A percentile compares a stretch with the other conserved stretches of the same genome.
These are phyloP conservation scores for Cygnus atratus DNA, from an alignment of 2,113 vertebrate genomes.

Conservation along the genomic window DNA sequence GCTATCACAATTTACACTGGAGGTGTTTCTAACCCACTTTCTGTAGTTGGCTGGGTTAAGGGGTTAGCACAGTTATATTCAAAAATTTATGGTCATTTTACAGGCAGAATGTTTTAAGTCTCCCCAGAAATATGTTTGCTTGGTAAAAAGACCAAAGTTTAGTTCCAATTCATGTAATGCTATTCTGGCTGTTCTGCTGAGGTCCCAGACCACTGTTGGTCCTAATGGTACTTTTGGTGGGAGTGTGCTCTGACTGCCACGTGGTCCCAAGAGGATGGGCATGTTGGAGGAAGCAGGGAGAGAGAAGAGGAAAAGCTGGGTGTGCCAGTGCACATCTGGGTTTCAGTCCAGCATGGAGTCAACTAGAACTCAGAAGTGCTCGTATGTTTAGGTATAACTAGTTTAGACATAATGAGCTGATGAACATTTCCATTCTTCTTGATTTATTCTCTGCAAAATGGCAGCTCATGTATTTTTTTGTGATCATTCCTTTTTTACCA, in stretches of 20 bases:
- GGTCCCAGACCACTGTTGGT: too few relatives aligned
- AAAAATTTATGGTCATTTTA: neutral
- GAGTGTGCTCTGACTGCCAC: neutral
- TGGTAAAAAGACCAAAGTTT: neutral
- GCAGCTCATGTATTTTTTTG: neutral
- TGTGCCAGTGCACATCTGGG: rapidly evolving
- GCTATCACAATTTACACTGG: neutral
- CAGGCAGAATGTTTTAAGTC: neutral
- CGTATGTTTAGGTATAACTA: rapidly evolving
- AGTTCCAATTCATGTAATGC: neutral
- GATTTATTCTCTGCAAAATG: neutral
- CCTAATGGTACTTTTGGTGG: rapidly evolving
- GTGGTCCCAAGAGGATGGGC: neutral
- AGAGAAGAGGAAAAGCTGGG: neutral
- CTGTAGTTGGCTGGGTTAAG: neutral
- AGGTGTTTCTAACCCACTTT: neutral
- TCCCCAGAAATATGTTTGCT: neutral
- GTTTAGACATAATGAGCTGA: neutral
- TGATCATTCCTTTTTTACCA: neutral
- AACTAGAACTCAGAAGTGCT: neutral
- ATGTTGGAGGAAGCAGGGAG: neutral
- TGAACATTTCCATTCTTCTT: neutral
- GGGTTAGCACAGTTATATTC: neutral
- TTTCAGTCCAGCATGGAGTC: neutral
- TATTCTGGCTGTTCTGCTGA: neutral